Percentiles rank a stretch among this genome's conserved stretches.
These are phyloP conservation scores for Rattus norvegicus DNA, from an alignment of 2,113 vertebrate genomes.

Conservation along the genomic window GRCr8 NC_086032.1:13578501-13579000, in stretches of 20 bases:
- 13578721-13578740: no score
- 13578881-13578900: conserved; percentile 51
- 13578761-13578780: not conserved
- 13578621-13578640: not conserved
- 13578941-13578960: conserved; percentile 39
- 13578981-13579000: not conserved
- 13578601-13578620: conserved; percentile 40
- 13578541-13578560: conserved; percentile 10
- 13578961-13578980: conserved; percentile 11
- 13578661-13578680: not conserved
- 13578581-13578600: not conserved
- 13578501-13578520: not conserved
- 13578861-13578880: conserved; percentile 23
- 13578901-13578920: not conserved
- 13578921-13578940: conserved; percentile 31
- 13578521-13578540: conserved; percentile 7
- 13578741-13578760: not conserved
- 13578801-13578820: not conserved
- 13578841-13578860: not conserved
- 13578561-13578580: conserved; percentile 10
- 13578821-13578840: not conserved
- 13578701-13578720: no score
- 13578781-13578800: not conserved
- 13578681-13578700: no score
- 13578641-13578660: conserved; percentile 21